Evolutionary conservation across 2,113 vertebrate species (phyloP).

Genomic region (Megaptera novaeangliae): DNA sequence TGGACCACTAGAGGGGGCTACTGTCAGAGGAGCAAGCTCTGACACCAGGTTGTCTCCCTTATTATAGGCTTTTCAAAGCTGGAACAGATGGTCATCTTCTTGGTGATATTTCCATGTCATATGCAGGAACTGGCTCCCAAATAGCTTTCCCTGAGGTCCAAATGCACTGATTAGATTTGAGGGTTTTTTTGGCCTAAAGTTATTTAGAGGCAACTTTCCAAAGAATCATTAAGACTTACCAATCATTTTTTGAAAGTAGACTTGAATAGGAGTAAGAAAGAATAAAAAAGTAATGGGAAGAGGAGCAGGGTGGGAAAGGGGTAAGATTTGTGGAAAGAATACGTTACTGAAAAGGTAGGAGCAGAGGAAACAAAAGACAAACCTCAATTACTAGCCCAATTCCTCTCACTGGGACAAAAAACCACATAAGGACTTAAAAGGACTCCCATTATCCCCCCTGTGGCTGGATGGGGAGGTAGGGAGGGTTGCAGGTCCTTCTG

Average conservation of each 20-base stretch:
- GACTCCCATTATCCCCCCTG: background rate
- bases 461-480: background rate
- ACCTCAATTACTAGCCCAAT: background rate
- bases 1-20: background rate
- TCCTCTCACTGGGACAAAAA: background rate
- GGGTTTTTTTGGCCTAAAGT: background rate
- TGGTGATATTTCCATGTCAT: background rate
- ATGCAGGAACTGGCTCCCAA: background rate
- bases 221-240: background rate
- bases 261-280: background rate
- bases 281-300: background rate
- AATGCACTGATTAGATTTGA: background rate
- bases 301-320: background rate
- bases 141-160: background rate
- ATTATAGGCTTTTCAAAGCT: background rate
- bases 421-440: background rate
- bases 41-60: background rate
- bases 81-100: background rate
- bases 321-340: background rate
- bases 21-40: background rate
- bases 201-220: conserved; percentile 5
- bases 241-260: background rate
- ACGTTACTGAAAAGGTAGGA: background rate
- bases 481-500: background rate
- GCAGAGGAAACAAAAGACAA: background rate